Percentiles rank a stretch among this genome's conserved stretches.
phyloP scores from a whole-genome alignment of 2,797 vertebrate species.

The Hypotaenidia philippensis region DNA sequence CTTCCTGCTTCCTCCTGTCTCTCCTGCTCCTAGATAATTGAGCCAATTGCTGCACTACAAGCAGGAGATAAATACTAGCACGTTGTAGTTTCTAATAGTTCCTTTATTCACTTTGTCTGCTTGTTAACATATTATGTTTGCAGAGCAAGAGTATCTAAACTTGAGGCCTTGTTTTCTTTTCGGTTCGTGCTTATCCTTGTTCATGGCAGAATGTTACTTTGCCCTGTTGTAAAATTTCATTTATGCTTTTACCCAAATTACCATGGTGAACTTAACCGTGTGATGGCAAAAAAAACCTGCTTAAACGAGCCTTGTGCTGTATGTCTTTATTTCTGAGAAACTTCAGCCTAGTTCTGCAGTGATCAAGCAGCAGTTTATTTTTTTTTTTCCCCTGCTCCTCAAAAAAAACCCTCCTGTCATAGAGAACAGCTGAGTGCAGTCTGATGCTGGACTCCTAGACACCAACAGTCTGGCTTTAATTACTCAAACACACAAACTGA shows the following conservation, averaged over 20 bases:
- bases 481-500: not conserved
- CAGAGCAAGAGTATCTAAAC: not conserved
- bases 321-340: slow-evolving; percentile 67
- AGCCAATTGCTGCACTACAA: accelerated
- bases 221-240: not conserved
- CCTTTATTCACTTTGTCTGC: not conserved
- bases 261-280: not conserved
- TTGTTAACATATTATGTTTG: slow-evolving; percentile 1
- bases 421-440: not conserved
- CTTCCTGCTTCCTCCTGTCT: not conserved
- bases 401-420: not conserved
- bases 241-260: slow-evolving; percentile 9
- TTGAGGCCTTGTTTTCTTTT: not conserved
- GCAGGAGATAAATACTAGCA: slow-evolving; percentile 19
- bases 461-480: not conserved
- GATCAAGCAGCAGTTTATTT: not conserved
- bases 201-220: not conserved
- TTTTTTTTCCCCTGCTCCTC: not conserved
- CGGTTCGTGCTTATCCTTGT: not conserved
- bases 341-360: not conserved
- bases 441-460: not conserved
- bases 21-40: not conserved
- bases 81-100: not conserved
- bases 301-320: slow-evolving; percentile 1
- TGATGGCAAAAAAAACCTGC: not conserved